These are phyloP conservation scores for Zosterops hypoxanthus DNA, from an alignment of 2,113 vertebrate genomes.

Conservation along the genomic window DNA sequence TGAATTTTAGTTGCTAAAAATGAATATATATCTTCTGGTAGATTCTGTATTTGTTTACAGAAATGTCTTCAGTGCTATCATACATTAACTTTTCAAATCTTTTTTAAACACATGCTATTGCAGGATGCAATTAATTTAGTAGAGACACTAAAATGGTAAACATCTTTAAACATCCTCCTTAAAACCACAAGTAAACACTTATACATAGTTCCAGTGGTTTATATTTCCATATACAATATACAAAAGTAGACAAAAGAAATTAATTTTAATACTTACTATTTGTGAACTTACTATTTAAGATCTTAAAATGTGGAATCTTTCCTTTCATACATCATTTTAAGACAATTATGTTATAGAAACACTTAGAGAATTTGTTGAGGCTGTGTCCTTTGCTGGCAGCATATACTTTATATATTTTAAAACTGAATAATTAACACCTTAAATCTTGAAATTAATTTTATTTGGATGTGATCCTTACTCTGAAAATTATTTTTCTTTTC, in stretches of 20 bases:
- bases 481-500: not conserved
- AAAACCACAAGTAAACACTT: not conserved
- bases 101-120: not conserved
- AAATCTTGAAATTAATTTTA: not conserved
- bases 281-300: not conserved
- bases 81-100: not conserved
- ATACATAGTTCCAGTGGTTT: not conserved
- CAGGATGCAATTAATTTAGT: not conserved
- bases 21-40: not conserved
- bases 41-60: not conserved
- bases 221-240: not conserved
- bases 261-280: not conserved
- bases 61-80: not conserved
- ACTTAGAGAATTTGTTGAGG: not conserved
- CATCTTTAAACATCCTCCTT: not conserved
- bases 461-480: not conserved
- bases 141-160: not conserved
- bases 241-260: not conserved
- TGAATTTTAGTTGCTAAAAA: not conserved
- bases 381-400: fast-evolving
- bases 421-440: not conserved
- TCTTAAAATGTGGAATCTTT: not conserved
- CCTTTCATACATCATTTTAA: not conserved
- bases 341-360: not conserved
- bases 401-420: not conserved